Evolutionary conservation across 1,140 invertebrate genomes (phyloP).

Genomic region (Ceratitis capitata): DNA sequence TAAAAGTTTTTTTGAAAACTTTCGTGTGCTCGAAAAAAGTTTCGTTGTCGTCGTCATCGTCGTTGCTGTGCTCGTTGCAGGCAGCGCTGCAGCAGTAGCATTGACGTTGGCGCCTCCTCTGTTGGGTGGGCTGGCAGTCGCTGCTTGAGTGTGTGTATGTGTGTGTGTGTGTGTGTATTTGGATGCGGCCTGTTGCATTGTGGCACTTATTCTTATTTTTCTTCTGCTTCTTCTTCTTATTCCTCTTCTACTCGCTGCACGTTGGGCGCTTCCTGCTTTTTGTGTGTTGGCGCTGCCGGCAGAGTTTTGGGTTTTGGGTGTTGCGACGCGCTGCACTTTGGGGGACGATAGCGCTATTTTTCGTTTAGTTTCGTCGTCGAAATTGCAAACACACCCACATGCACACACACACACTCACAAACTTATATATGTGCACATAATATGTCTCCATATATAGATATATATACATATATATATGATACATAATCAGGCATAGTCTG

Average conservation of each 20-base stretch:
- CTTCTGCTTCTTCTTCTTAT: neutral
- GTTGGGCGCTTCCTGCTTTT: neutral
- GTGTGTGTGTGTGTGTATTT: neutral
- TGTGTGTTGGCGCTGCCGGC: neutral
- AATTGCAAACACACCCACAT: too few relatives aligned
- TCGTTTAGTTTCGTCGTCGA: conserved; percentile 38
- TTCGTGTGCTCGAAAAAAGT: conserved; percentile 64
- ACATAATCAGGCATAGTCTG: neutral
- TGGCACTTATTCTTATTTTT: neutral
- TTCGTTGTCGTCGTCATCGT: conserved; percentile 37
- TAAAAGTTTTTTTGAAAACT: conserved; percentile 56
- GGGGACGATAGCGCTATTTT: conserved; percentile 41
- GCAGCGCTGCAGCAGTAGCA: neutral
- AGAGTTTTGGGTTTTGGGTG: neutral
- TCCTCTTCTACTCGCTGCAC: neutral
- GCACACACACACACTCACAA: too few relatives aligned
- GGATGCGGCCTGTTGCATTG: neutral
- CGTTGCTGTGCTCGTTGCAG: conserved; percentile 32
- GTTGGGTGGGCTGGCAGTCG: neutral
- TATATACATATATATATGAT: neutral
- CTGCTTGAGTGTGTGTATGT: neutral
- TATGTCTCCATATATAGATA: neutral
- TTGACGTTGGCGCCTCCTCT: neutral
- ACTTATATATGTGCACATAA: too few relatives aligned
- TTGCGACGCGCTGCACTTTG: conserved; percentile 16